Conservation (phyloP, 2,888 invertebrate genomes). For the Polyploca ridens region DNA sequence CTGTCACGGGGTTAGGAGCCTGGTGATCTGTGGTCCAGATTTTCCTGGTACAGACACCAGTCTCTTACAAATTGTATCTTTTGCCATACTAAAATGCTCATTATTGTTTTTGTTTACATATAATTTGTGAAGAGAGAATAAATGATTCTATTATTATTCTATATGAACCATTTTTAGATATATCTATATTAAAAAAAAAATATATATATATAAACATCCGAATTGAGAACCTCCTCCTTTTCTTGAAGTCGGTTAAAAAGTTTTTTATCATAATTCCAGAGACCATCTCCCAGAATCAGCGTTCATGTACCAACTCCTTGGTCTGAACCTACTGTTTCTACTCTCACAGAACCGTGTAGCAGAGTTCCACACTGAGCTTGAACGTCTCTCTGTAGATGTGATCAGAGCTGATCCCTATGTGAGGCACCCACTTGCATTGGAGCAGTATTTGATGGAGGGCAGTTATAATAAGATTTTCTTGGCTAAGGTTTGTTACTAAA, state of each 20-base stretch:
- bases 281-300: constrained; percentile 94
- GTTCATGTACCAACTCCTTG: constrained; percentile 97
- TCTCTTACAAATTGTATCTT: no score
- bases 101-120: no score
- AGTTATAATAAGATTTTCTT: constrained; percentile 99
- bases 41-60: no score
- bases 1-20: no score
- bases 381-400: constrained; percentile 95
- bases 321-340: constrained; percentile 96
- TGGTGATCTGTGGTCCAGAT: no score
- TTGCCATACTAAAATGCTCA: no score
- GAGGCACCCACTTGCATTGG: constrained; percentile 96
- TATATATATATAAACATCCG: no score
- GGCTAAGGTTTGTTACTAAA: constrained; percentile 85
- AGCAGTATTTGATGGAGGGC: constrained; percentile 99
- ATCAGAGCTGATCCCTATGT: constrained; percentile 97
- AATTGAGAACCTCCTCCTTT: no score
- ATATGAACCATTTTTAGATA: no score
- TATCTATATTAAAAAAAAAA: constrained; percentile 14
- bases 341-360: constrained; percentile 98
- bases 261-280: constrained; percentile 48
- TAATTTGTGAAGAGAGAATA: no score
- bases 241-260: no score
- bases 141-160: no score
- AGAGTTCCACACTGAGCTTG: constrained; percentile 99